Base-by-base conservation (phyloP, 2,888 invertebrate genomes). In the Hylaea fasciaria region DNA sequence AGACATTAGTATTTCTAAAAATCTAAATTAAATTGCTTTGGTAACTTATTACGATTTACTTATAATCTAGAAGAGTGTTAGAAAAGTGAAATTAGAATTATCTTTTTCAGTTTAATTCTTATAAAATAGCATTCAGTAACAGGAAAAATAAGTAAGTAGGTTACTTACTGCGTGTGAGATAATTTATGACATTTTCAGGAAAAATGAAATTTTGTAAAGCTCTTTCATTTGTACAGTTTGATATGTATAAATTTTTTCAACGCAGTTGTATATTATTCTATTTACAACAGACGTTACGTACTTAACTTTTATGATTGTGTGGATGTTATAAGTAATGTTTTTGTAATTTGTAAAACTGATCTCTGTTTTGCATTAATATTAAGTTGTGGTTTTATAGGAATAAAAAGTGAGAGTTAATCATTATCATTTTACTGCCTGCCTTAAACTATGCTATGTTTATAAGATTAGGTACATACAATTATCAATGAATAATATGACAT, bases 21-120 rank as follows among this genome's bases (percentile, higher is more conserved):
- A 71, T 64, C 81, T 83, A 83, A 86, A 73, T 76, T 72, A 83
- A 82, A 89, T 89, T 87, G 90, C 91, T 91, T 91, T 91, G 91
- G 91, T 91, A 91, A 91, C 91, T 91, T 87, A 90, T 80, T 81
- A 63, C 55, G 78, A 78, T 74, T 77, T 77, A 80, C 82, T 83
- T 84, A 85, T 52, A 65, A 63, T 58, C 75, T 80, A 80, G 10
- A 66, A 62, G 53, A 66, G 64, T 72, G 74, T 71, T 80, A 74
- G 68, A 64, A 71, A 68, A 67, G 53, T 35, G 28, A 60, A 55
- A 47, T 55, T 63, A 22, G 22, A 22, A 22, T n/a, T 22, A 41
- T 10, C 45, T 32, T 32, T 2, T 32, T 32, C 32, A 32, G 22
- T 22, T 22, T 35, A 35, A n/a, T n/a, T n/a, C n/a, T n/a, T n/a